Base-by-base conservation (phyloP, 2,797 vertebrate genomes). In the Lepilemur septentrionalis region DNA sequence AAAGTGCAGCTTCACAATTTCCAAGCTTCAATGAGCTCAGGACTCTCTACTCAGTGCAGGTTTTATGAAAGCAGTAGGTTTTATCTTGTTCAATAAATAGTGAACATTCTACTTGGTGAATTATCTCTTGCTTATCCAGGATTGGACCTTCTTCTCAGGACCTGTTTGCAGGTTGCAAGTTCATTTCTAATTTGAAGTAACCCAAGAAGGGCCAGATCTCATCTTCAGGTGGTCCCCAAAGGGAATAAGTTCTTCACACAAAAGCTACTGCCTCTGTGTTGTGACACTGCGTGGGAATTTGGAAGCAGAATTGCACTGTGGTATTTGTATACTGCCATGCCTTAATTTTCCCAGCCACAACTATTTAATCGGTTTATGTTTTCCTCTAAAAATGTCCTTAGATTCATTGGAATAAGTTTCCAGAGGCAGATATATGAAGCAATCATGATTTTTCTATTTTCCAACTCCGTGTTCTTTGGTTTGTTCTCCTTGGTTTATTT, bases 401-500 rank as follows among this genome's bases (percentile, higher is more conserved):
- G 75, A 61, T 32, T 18, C 30, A 7, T 43, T 86, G 48, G 38
- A 83, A 23, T 88, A 85, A 89, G 14, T 84, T 89, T 75, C 17
- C 48, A 46, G 80, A 35, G 61, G 38, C n/a, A 96, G 25, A 65
- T 61, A 0, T 30, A 41, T 63, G 70, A 87, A 93, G 86, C 50
- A 46, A 20, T 46, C 88, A 15, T 70, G 11, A 43, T 78, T 94
- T 94, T 96, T 93, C 41, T 96, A n/a, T 95, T 93, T 96, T 63
- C n/a, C 91, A 75, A 92, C 63, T 81, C 30, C 2, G 0, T 18
- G 69, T 73, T 91, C 30, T 52, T 32, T 32, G 17, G 0, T 79
- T 91, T 89, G 57, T 78, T 96, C 43, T 52, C 52, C 59, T 85
- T 95, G 63, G n/a, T 89, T 73, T 80, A 30, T 84, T 97, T 96